Evolutionary conservation across 2,797 vertebrate genomes (phyloP).

Genomic region (Micrastur ruficollis): DNA sequence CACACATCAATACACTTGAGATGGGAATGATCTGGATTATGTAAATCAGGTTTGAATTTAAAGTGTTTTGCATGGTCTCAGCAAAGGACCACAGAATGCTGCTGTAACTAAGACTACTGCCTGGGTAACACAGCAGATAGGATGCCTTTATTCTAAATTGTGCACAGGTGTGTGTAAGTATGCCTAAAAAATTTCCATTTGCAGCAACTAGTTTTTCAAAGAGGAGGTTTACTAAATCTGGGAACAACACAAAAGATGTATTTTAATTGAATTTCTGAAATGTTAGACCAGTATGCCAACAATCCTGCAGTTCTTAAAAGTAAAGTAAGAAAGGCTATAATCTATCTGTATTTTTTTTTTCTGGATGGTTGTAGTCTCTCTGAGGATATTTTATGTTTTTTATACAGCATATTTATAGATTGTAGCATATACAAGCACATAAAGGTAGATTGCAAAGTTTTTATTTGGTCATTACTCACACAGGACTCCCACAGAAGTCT

Average conservation of each 20-base stretch:
- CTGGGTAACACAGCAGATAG: neutral
- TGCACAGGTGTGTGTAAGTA: neutral
- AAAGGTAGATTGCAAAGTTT: neutral
- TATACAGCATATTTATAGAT: neutral
- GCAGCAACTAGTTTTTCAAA: constrained; percentile 8
- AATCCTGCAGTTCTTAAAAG: neutral
- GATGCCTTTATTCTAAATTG: neutral
- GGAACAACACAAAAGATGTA: neutral
- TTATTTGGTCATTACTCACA: neutral
- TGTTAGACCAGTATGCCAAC: neutral
- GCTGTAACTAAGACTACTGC: neutral
- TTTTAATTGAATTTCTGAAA: neutral
- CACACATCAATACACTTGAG: neutral
- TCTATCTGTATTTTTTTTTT: neutral
- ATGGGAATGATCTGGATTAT: neutral
- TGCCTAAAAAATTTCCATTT: neutral
- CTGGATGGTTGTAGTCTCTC: neutral
- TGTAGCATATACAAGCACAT: neutral
- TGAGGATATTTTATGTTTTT: neutral
- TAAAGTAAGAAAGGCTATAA: neutral
- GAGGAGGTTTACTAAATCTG: neutral
- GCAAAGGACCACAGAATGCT: neutral
- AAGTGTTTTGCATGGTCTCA: neutral
- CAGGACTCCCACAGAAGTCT: neutral
- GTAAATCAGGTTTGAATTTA: neutral